These are phyloP conservation scores for Eurystomus gularis DNA, from an alignment of 2,113 vertebrate genomes.

Conservation along the genomic window DNA sequence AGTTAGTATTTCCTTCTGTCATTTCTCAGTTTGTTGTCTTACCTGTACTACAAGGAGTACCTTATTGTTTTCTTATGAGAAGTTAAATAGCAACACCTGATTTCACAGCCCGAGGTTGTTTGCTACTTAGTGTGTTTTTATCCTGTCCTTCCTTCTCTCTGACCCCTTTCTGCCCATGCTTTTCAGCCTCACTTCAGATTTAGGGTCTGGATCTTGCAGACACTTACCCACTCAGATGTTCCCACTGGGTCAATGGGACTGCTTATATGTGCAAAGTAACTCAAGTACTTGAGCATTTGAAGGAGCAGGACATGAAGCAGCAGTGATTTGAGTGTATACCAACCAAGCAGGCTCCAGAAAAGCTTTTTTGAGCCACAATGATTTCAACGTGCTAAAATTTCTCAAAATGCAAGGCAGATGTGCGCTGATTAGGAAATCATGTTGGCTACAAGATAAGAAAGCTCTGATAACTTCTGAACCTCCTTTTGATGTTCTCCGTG, in stretches of 20 bases:
- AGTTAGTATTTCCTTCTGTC: neutral
- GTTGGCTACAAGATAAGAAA: neutral
- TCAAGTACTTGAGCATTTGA: neutral
- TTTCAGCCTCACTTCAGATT: neutral
- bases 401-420: constrained; percentile 29
- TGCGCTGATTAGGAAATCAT: neutral
- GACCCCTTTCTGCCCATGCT: neutral
- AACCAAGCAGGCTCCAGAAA: neutral
- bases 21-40: neutral
- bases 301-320: neutral
- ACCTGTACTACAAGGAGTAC: neutral
- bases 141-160: neutral
- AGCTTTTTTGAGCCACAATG: neutral
- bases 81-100: neutral
- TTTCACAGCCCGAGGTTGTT: neutral
- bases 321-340: neutral
- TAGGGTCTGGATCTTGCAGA: neutral
- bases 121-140: neutral
- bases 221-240: neutral
- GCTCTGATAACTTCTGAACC: neutral
- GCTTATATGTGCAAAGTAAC: neutral
- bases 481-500: neutral
- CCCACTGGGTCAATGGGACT: neutral
- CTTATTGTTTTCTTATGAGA: neutral
- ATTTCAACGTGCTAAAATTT: constrained; percentile 26